Evolutionary conservation across 2,797 vertebrate species (phyloP).

Genomic region (Cyprinella venusta): DNA sequence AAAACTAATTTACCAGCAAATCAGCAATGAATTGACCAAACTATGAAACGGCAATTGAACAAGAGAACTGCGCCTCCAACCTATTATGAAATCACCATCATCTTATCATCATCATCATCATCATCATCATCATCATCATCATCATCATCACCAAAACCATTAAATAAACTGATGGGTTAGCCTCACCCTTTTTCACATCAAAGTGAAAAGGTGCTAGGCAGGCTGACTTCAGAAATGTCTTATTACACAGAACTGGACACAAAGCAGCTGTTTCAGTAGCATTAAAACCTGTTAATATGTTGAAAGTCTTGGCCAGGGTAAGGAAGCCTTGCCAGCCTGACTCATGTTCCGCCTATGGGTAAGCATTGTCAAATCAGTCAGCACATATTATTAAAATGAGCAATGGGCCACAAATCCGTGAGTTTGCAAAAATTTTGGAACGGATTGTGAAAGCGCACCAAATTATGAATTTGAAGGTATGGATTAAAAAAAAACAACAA

Average conservation of each 20-base stretch:
- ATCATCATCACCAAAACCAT: background rate
- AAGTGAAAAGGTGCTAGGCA: background rate
- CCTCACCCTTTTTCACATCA: background rate
- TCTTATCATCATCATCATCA: no score
- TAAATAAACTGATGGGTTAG: background rate
- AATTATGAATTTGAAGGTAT: no score
- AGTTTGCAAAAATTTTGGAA: no score
- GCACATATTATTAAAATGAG: no score
- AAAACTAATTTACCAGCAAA: constrained; percentile 38
- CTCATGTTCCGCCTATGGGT: no score
- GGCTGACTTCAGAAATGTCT: background rate
- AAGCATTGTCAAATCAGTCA: no score
- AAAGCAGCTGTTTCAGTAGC: constrained; percentile 7
- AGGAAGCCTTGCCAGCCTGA: no score
- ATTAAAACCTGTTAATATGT: background rate
- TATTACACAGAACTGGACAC: background rate
- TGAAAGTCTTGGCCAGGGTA: background rate
- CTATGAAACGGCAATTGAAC: background rate
- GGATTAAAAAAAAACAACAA: no score
- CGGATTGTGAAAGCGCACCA: no score
- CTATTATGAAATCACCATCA: background rate
- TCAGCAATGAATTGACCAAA: background rate
- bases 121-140: no score
- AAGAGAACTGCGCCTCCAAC: background rate
- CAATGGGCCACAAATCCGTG: no score